These are phyloP conservation scores for Fregata magnificens DNA, from an alignment of 2,113 vertebrate genomes.

Conservation along the genomic window DNA sequence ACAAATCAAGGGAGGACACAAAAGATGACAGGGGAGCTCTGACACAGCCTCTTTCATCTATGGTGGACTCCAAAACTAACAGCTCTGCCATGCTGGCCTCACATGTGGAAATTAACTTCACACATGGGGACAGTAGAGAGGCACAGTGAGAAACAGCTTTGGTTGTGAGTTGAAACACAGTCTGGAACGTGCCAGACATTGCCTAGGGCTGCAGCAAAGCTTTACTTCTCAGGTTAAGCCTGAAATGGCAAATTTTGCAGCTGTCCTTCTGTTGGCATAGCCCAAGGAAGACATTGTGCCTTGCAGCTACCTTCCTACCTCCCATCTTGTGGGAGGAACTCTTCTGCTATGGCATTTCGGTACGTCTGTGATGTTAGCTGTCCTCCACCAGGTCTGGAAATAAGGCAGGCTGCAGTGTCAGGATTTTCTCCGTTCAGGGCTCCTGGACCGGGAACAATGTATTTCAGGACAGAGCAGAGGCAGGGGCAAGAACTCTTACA, in stretches of 20 bases:
- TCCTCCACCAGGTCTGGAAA: not conserved
- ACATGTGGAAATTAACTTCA: not conserved
- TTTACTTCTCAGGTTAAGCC: not conserved
- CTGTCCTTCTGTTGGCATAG: not conserved
- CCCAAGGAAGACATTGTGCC: not conserved
- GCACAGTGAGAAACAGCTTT: not conserved
- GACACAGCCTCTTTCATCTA: not conserved
- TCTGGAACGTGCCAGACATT: not conserved
- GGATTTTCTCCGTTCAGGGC: not conserved
- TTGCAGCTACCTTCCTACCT: not conserved
- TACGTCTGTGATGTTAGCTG: not conserved
- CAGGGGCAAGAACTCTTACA: not conserved
- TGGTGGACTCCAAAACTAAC: not conserved
- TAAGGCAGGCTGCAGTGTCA: not conserved
- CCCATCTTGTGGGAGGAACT: fast-evolving
- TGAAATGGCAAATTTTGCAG: not conserved
- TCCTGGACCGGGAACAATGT: not conserved
- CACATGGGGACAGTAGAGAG: too few relatives aligned
- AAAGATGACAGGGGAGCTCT: not conserved
- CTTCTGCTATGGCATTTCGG: not conserved
- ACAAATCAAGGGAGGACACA: not conserved
- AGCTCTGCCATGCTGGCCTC: not conserved
- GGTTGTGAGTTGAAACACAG: not conserved
- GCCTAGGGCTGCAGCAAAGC: not conserved
- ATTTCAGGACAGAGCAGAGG: not conserved